A percentile compares a stretch with the other conserved stretches of the same genome.
Conservation (phyloP, 2,888 invertebrate species). For the Trisateles emortualis region DNA sequence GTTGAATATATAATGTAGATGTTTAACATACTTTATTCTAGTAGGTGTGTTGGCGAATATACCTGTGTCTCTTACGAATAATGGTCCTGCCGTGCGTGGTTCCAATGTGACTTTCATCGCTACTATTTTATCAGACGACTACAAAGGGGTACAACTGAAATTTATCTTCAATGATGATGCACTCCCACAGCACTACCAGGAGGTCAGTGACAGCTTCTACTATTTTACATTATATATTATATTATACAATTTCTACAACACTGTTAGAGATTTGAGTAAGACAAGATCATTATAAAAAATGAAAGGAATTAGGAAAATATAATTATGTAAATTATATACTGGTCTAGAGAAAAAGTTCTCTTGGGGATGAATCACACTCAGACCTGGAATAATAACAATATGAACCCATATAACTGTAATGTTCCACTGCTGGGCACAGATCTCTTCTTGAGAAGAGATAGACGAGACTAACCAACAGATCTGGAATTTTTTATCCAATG, state of each 20-base stretch:
- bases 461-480: no score
- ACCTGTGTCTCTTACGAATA: slow-evolving; percentile 84
- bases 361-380: no score
- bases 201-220: slow-evolving; percentile 65
- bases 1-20: neutral
- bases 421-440: no score
- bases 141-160: slow-evolving; percentile 67
- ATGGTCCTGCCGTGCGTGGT: slow-evolving; percentile 91
- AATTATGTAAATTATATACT: no score
- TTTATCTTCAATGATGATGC: slow-evolving; percentile 89
- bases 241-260: no score
- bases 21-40: slow-evolving; percentile 29
- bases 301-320: no score
- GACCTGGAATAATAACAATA: no score
- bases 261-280: neutral
- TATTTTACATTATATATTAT: neutral
- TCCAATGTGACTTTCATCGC: slow-evolving; percentile 90
- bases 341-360: no score
- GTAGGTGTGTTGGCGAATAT: slow-evolving; percentile 59
- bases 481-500: no score
- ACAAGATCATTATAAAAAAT: no score
- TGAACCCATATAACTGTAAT: no score
- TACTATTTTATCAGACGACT: slow-evolving; percentile 77
- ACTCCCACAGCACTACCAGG: slow-evolving; percentile 75
- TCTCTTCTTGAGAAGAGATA: no score